Conservation (phyloP, 2,888 invertebrate genomes). For the Endomychus coccineus region DNA sequence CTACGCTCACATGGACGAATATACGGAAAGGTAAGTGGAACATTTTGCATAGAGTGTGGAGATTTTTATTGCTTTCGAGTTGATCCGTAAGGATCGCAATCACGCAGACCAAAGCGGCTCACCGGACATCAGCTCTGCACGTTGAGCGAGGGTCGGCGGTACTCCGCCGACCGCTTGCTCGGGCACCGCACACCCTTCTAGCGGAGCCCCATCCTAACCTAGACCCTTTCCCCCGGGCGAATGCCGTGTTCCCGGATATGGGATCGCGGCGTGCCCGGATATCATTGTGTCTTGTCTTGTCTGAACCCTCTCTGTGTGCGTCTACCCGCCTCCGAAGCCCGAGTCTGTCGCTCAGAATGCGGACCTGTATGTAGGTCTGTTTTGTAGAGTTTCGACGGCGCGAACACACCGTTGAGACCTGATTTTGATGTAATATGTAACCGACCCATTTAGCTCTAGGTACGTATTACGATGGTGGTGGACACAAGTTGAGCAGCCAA, state of each 20-base stretch:
- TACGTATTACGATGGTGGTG: conserved; percentile 43
- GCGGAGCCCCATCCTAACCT: conserved; percentile 35
- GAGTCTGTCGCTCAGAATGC: conserved; percentile 39
- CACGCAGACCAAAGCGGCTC: conserved; percentile 14
- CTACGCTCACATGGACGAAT: conserved; percentile 95
- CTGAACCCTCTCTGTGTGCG: conserved; percentile 75
- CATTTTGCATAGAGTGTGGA: no score
- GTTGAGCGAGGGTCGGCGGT: conserved; percentile 35
- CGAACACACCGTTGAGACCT: neutral
- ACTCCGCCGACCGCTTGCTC: conserved; percentile 27
- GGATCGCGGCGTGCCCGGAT: neutral
- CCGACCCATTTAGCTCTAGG: conserved; percentile 32
- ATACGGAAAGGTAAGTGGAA: conserved; percentile 90
- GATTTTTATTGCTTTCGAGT: neutral
- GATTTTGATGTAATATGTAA: conserved; percentile 14
- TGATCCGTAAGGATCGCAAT: conserved; percentile 2
- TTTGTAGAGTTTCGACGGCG: conserved; percentile 5
- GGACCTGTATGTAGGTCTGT: conserved; percentile 6
- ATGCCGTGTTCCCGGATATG: neutral
- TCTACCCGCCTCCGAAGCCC: conserved; percentile 56
- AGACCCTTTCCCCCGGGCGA: conserved; percentile 19
- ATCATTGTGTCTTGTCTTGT: conserved; percentile 74
- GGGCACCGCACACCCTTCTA: conserved; percentile 42
- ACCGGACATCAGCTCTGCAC: conserved; percentile 29
- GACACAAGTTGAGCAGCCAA: conserved; percentile 44